Evolutionary conservation across 2,797 vertebrate genomes (phyloP).

Genomic region (Hyperoplus immaculatus): DNA sequence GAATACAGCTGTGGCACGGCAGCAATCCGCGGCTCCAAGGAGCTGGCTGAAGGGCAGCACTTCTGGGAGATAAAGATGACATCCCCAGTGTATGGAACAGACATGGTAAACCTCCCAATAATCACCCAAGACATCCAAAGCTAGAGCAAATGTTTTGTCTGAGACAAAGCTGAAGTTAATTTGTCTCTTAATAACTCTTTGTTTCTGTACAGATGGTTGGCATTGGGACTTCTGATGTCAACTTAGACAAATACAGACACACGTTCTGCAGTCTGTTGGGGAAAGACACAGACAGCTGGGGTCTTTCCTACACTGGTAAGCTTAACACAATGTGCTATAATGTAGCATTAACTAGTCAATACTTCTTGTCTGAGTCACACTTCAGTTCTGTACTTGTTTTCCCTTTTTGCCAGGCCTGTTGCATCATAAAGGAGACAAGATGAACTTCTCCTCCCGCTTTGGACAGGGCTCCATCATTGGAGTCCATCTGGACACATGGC

Average conservation of each 20-base stretch:
- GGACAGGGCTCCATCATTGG: slow-evolving; percentile 98
- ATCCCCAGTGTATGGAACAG: slow-evolving; percentile 96
- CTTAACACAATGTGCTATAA: neutral
- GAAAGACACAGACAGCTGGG: slow-evolving; percentile 97
- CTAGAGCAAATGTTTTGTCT: neutral
- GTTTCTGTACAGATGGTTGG: slow-evolving; percentile 92
- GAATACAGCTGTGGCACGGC: slow-evolving; percentile 98
- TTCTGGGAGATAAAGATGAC: slow-evolving; percentile 99
- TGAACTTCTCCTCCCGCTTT: slow-evolving; percentile 93
- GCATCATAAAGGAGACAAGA: slow-evolving; percentile 96
- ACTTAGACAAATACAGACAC: slow-evolving; percentile 95
- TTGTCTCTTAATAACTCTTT: neutral
- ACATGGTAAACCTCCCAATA: slow-evolving; percentile 88
- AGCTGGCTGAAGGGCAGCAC: slow-evolving; percentile 94
- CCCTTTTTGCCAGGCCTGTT: slow-evolving; percentile 87
- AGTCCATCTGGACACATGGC: slow-evolving; percentile 96
- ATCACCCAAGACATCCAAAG: neutral
- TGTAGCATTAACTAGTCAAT: neutral
- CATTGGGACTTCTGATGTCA: slow-evolving; percentile 94
- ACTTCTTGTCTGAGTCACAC: neutral
- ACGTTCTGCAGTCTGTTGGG: slow-evolving; percentile 97
- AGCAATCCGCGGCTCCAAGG: slow-evolving; percentile 93
- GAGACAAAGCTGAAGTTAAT: neutral
- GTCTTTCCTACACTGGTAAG: slow-evolving; percentile 96
- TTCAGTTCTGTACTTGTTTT: neutral